Percentiles rank a stretch among this genome's conserved stretches.
Conservation (phyloP, 2,113 vertebrate species). For the Rhinichthys klamathensis region DNA sequence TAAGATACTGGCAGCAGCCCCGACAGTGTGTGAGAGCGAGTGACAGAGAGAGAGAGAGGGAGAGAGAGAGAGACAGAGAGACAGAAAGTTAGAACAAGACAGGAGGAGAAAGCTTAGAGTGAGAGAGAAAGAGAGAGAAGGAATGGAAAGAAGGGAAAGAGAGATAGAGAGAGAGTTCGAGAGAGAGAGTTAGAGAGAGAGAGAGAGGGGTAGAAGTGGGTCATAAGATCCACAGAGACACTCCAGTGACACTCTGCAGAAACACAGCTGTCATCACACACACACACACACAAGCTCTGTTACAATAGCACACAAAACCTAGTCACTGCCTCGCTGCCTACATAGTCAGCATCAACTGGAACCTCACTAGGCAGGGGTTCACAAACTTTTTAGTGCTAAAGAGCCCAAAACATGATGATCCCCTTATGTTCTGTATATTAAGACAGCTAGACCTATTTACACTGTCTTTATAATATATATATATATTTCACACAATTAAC, state of each 20-base stretch:
- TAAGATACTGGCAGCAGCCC: conserved; percentile 97
- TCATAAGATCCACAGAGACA: conserved; percentile 96
- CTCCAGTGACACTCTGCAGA: conserved; percentile 90
- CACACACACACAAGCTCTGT: conserved; percentile 48
- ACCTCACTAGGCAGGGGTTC: too few species aligned
- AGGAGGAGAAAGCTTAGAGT: conserved; percentile 49
- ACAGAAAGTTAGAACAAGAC: conserved; percentile 33
- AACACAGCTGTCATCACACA: conserved; percentile 81
- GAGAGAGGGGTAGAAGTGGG: conserved; percentile 87
- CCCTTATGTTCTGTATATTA: background rate
- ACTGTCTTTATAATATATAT: background rate
- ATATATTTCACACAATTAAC: too few species aligned
- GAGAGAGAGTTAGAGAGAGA: conserved; percentile 35
- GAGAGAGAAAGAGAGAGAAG: conserved; percentile 67
- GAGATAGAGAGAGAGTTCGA: conserved; percentile 18
- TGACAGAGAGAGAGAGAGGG: conserved; percentile 45
- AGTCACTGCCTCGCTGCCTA: conserved; percentile 22
- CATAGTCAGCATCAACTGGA: conserved; percentile 9
- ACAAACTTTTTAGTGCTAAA: background rate
- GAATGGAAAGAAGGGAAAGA: conserved; percentile 52
- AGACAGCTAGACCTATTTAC: background rate
- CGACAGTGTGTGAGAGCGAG: conserved; percentile 74
- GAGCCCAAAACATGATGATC: background rate
- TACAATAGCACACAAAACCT: background rate
- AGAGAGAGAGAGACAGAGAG: conserved; percentile 62